Evolutionary conservation across 2,888 invertebrate genomes (phyloP).

Genomic region (Diarsia brunnea): DNA sequence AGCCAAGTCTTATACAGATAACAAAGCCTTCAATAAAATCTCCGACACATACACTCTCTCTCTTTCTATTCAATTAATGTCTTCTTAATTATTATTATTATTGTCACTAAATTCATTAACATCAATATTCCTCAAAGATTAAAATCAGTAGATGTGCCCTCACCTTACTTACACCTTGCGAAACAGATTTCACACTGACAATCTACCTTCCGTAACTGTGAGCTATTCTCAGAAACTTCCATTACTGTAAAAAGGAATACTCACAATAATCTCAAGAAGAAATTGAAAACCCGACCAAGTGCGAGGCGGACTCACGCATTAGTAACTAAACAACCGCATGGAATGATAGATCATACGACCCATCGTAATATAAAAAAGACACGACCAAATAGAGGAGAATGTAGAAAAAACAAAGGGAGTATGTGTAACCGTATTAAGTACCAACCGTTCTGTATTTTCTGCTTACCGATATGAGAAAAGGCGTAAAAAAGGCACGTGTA

Average conservation of each 20-base stretch:
- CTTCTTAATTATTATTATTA: slow-evolving; percentile 17
- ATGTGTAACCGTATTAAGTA: no score
- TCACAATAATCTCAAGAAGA: not conserved
- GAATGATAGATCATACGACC: no score
- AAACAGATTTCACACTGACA: no score
- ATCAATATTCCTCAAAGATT: slow-evolving; percentile 1
- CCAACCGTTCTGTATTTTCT: no score
- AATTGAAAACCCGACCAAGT: slow-evolving; percentile 6
- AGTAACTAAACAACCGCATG: not conserved
- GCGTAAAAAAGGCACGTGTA: no score
- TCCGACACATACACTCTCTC: not conserved
- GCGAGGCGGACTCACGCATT: no score
- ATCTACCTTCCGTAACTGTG: not conserved
- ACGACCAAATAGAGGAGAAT: not conserved
- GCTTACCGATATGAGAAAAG: no score
- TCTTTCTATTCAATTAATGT: slow-evolving; percentile 13
- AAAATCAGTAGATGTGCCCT: not conserved
- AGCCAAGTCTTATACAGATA: not conserved
- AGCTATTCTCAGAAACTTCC: slow-evolving; percentile 10
- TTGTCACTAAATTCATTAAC: slow-evolving; percentile 1
- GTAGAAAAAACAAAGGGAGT: not conserved
- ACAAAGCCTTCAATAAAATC: not conserved
- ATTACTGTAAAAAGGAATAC: slow-evolving; percentile 7
- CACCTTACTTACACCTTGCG: no score
- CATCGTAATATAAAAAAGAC: no score